Evolutionary conservation across 2,113 vertebrate genomes (phyloP).

Genomic region (Hippopotamus amphibius): DNA sequence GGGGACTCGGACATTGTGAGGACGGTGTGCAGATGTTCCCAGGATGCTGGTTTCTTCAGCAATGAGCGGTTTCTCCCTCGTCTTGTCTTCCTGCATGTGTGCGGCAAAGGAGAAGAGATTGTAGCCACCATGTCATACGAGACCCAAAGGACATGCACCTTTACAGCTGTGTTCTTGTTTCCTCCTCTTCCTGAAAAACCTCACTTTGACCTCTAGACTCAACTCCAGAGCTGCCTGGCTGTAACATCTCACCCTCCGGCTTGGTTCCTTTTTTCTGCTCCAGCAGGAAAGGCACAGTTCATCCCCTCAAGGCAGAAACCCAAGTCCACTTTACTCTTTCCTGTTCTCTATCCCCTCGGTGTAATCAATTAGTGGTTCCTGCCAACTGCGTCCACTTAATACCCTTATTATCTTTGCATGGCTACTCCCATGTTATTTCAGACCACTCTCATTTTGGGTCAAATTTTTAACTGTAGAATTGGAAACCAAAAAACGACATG

Average conservation of each 20-base stretch:
- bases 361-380: background rate
- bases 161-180: background rate
- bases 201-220: background rate
- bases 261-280: background rate
- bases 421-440: background rate
- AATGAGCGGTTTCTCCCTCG: background rate
- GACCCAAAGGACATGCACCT: background rate
- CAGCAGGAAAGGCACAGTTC: background rate
- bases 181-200: background rate
- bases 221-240: background rate
- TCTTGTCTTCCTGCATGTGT: background rate
- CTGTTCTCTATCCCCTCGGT: background rate
- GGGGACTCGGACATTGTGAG: background rate
- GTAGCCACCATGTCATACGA: background rate
- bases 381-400: background rate
- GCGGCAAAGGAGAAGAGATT: background rate
- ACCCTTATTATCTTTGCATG: background rate
- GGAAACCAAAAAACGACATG: background rate
- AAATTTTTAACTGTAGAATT: constrained; percentile 26
- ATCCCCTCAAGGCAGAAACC: background rate
- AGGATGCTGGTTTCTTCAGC: background rate
- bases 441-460: background rate
- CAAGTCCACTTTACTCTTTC: background rate
- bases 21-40: background rate
- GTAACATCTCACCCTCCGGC: rapidly evolving